Evolutionary conservation across 2,797 vertebrate species (phyloP), one percentile per base, ranked within the genome.

Genomic region (Peromyscus aztecus): DNA sequence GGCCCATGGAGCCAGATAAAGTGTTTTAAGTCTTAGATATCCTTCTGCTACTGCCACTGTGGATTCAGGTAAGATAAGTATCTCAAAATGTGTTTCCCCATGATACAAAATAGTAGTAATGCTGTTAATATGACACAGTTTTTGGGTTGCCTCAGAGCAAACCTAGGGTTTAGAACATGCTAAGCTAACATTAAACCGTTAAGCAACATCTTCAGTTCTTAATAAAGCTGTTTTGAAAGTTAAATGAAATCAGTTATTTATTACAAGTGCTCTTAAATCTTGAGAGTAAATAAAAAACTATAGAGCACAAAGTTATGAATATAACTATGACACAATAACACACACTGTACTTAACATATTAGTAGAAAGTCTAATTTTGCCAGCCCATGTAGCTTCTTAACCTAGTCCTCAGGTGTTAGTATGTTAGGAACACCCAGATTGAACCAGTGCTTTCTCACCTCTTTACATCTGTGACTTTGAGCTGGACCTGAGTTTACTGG

Each of bases 251-350:
- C 65, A 6, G 0, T 19, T 63, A 69, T 75, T 91, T 78, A 69
- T 43, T 73, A 46, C 27, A 89, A 94, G 4, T 17, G 0, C 31
- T 93, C 21, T 90, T 92, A 82, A 96, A 82, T 73, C 29, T 94
- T 24, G 3, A 87, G 55, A 94, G n/a, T 31, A 29, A 85, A 31
- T 49, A 23, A 69, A 77, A 49, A 52, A 13, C 21, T 52, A 82
- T 12, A 76, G 29, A 10, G 4, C n/a, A 17, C 31, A 16, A 80
- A 29, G 6, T 85, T 24, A 78, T 24, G 82, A 69, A 73, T 16
- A 61, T n/a, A 24, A 37, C 21, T 14, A 0, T 2, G 11, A 89
- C 71, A 78, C 0, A 13, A 7, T 12, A 88, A n/a, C 0, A 37
- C 2, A 29, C 55, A 34, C 10, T 37, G 40, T 24, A 73, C 0